Conservation (phyloP, 2,888 invertebrate genomes). For the Stenodera caucasica region DNA sequence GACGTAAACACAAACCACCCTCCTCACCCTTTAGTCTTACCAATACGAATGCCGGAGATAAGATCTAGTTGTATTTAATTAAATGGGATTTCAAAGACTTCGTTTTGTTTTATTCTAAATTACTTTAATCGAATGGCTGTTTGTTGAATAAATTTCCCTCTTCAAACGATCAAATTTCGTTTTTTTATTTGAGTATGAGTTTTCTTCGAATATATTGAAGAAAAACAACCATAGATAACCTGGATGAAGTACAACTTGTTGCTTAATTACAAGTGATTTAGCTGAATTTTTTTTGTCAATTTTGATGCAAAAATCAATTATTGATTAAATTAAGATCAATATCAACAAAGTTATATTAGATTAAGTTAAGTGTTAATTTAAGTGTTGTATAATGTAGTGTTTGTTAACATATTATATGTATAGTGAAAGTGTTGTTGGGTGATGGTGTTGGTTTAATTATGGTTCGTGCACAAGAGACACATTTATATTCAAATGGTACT, state of each 20-base stretch:
- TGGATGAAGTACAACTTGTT: conserved; percentile 1
- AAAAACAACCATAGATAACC: background rate
- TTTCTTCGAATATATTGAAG: no score
- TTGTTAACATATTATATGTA: conserved; percentile 12
- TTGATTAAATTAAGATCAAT: background rate
- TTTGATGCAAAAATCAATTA: background rate
- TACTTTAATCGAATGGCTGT: conserved; percentile 26
- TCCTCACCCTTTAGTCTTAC: no score
- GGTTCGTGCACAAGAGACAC: conserved; percentile 32
- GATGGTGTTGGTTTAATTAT: conserved; percentile 36
- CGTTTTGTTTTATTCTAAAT: conserved; percentile 21
- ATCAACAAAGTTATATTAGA: background rate
- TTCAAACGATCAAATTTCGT: background rate
- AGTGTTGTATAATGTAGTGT: conserved; percentile 10
- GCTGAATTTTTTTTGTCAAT: no score
- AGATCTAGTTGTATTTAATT: conserved; percentile 30
- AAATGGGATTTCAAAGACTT: conserved; percentile 28
- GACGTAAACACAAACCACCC: conserved; percentile 19
- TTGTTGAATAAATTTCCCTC: conserved; percentile 19
- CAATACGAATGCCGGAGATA: conserved; percentile 11
- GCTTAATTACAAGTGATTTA: no score
- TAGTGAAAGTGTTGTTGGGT: conserved; percentile 9
- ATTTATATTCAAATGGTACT: conserved; percentile 45
- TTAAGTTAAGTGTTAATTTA: conserved; percentile 6
- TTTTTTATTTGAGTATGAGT: background rate